phyloP scores from a whole-genome alignment of 1,140 invertebrate species.

The Cheumatopsyche charites region DNA sequence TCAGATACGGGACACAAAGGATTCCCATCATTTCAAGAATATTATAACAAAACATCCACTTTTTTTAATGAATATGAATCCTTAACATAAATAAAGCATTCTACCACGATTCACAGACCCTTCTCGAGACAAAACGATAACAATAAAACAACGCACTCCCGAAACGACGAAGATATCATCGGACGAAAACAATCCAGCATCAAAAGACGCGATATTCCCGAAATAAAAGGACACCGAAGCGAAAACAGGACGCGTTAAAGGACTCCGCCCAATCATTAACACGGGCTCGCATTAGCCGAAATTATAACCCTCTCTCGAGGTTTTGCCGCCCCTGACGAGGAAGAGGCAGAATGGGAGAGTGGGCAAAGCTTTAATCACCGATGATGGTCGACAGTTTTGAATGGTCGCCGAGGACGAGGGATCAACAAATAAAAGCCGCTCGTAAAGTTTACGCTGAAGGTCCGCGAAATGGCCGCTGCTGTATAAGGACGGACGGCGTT shows the following conservation, averaged over 20 bases:
- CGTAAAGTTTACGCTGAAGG: constrained; percentile 31
- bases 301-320: neutral
- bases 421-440: constrained; percentile 26
- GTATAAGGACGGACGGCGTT: neutral
- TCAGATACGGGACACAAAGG: too few species aligned
- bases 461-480: neutral
- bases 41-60: too few species aligned
- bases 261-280: too few species aligned
- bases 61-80: too few species aligned
- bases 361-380: constrained; percentile 27
- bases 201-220: neutral
- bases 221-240: neutral
- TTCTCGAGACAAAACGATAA: too few species aligned
- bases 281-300: neutral
- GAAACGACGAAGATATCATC: too few species aligned
- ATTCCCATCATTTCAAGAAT: too few species aligned
- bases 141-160: too few species aligned
- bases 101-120: too few species aligned
- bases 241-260: neutral
- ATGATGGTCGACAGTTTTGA: constrained; percentile 31
- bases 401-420: constrained; percentile 7
- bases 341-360: neutral
- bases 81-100: too few species aligned
- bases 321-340: neutral
- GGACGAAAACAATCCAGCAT: neutral